Evolutionary conservation across 2,797 vertebrate species (phyloP), one percentile per base, ranked within the genome.

Genomic region (Acridotheres tristis): DNA sequence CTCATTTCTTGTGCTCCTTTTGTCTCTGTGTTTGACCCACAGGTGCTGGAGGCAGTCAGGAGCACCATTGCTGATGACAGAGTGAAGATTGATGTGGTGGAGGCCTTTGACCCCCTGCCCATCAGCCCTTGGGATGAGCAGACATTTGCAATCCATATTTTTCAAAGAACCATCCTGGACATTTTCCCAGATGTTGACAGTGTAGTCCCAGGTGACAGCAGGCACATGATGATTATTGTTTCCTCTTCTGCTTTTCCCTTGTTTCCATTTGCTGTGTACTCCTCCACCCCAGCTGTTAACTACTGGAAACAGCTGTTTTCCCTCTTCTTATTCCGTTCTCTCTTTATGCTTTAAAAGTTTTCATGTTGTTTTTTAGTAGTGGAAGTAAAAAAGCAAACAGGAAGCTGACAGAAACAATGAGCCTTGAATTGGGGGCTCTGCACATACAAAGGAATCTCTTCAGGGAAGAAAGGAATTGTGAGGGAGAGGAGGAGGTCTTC

Each of bases 81-180:
- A 86, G 98, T 99, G 90, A 98, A 98, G 93, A 95, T 99, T 1
- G 98, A 98, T 10, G 95, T 99, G 13, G 66, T 98, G 25, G 48
- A 92, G 3, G 98, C 98, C 26, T 98, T 99, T 91, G 98, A 99
- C 79, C 99, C 99, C 0, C 96, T 98, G 36, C 99, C 99, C 4
- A 7, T 98, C 96, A 99, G 99, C 69, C 98, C 99, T 5, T 98
- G 97, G 85, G 98, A 98, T 76, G 98, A 98, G 54, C 97, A 94
- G 67, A 97, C 98, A 2, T 98, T 99, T 73, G 99, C 98, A 63
- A 98, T 98, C 96, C 99, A 99, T 88, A 96, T 99, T 95, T 98
- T 99, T 43, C 98, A 98, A 92, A 98, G 98, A 95, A 99, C 99
- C 5, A 94, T 99, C 72, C 95, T 98, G 95, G 98, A 99, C 55